Base-by-base conservation (phyloP, 2,113 vertebrate genomes). In the Brevimyrus niger region DNA sequence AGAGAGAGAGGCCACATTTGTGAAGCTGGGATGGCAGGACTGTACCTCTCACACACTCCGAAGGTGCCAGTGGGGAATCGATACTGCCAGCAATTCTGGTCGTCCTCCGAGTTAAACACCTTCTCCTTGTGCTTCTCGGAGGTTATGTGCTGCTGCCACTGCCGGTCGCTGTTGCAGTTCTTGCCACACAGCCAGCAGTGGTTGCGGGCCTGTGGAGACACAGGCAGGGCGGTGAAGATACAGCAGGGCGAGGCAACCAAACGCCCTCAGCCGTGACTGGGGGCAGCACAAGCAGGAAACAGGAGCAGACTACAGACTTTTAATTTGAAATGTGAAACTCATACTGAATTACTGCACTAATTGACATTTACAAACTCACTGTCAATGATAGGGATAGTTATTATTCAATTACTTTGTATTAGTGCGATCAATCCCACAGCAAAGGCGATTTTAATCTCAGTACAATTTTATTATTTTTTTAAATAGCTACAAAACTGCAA, bases 101-200 rank as follows among this genome's bases (percentile, higher is more conserved):
- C 98, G 0, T 99, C 98, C 89, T 99, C 98, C 0, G 97, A 98
- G 94, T 98, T 98, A 93, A 99, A 99, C 91, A 99, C 97, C 90
- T 98, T 96, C 89, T 99, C 98, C 91, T 99, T 99, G 96, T 99
- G 98, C 95, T 99, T 99, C 91, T 99, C 98, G 0, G 98, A 99
- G 9, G 98, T 97, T 94, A 99, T 99, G 92, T 99, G 98, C 94
- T 97, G 97, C 93, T 99, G 98, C 98, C 98, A 99, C 94, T 99
- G 98, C 92, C 97, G 98, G 91, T 99, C 98, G 2, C 98, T 99
- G 93, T 99, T 99, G 92, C 97, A 99, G 95, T 99, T 99, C 93
- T 99, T 99, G 88, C 98, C 97, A 90, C 98, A 99, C 93, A 99
- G 96, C 98, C 98, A 99, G 91, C 98, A 99, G 92, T 99, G 98